Evolutionary conservation across 2,797 vertebrate species (phyloP), one percentile per base, ranked within the genome.

Genomic region (Pelobates cultripes): DNA sequence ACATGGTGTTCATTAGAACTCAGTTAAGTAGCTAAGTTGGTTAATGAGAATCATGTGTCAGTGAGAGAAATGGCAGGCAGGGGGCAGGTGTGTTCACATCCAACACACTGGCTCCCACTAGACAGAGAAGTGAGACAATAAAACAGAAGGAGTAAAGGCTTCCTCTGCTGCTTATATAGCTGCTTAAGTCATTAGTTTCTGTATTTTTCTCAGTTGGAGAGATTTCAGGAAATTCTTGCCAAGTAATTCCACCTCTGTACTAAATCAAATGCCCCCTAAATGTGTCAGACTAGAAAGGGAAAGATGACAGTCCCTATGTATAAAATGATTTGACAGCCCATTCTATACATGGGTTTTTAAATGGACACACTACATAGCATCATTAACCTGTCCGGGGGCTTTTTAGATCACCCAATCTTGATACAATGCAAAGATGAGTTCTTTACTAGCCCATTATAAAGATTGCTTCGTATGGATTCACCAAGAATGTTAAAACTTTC

Each of bases 1-100:
- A 75, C 75, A 79, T 63, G 3, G 17, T 41, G 45, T 75, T 79
- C 72, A 78, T 84, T 84, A 79, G 67, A 75, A 72, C 67, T 66
- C 76, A 75, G 63, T 75, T 69, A 75, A 81, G 83, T 75, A 78
- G 73, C 77, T 77, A 68, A 66, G 70, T 80, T 77, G 69, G 66
- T 67, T 84, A 85, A 85, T 86, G 47, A 69, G 78, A 85, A 85
- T 84, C 86, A 86, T 86, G 78, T 85, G 85, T 84, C 68, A 44
- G 43, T 71, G 17, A 76, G 40, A 7, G 9, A 42, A 7, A 67
- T 72, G 73, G 77, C 77, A 80, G 82, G 47, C 77, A 84, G 82
- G 82, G 82, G 82, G 82, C 82, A 84, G 82, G 77, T 79, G 77
- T 76, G 72, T 72, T 73, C 82, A 71, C 40, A 71, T 12, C 42